Conservation (phyloP, 2,113 vertebrate species). For the Mohoua ochrocephala region DNA sequence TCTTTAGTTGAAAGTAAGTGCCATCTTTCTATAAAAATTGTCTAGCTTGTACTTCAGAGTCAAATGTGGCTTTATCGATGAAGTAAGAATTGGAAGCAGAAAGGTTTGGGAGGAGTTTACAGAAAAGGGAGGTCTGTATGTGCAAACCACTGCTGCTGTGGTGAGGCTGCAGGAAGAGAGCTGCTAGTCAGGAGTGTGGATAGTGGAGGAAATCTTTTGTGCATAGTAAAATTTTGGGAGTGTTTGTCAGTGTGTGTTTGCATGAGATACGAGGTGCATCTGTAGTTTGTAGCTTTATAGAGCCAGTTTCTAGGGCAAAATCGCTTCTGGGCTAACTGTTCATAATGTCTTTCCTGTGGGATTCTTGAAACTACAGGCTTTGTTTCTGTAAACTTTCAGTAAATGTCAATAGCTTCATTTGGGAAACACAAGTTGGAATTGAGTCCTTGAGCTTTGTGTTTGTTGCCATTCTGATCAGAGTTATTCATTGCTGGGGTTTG, state of each 20-base stretch:
- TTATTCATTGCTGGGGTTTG: neutral
- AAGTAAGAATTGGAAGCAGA: neutral
- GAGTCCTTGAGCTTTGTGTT: neutral
- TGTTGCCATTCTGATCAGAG: neutral
- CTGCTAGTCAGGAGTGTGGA: neutral
- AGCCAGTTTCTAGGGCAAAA: neutral
- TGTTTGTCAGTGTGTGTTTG: neutral
- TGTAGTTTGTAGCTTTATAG: neutral
- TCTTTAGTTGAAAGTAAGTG: neutral
- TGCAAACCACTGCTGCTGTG: neutral
- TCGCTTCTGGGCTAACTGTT: neutral
- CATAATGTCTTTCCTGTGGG: neutral
- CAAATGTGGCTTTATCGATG: neutral
- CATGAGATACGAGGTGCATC: neutral
- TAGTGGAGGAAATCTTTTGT: neutral
- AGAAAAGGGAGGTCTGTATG: neutral
- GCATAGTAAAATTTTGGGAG: neutral
- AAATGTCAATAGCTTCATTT: neutral
- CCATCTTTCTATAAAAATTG: neutral
- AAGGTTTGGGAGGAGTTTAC: neutral
- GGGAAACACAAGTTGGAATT: neutral
- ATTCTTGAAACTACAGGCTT: neutral
- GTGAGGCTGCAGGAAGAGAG: neutral
- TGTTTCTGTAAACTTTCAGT: neutral
- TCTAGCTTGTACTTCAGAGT: neutral